A percentile compares a stretch with the other conserved stretches of the same genome.
Evolutionary conservation across 2,888 invertebrate genomes (phyloP).

Genomic region (Acrobasis repandana): DNA sequence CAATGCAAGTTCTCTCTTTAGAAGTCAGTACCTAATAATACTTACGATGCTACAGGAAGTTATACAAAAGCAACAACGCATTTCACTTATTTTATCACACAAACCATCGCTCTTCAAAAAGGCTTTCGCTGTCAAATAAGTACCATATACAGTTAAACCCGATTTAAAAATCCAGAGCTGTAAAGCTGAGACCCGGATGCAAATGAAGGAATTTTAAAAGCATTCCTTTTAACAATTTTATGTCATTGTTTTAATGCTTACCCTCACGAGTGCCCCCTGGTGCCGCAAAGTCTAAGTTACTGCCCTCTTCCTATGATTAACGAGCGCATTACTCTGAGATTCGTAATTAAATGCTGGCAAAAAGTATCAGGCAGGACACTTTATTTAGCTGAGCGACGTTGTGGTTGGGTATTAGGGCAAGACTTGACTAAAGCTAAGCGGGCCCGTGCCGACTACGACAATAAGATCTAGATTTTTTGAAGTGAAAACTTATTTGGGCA

Average conservation of each 20-base stretch:
- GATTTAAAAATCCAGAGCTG: background rate
- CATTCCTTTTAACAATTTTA: constrained; percentile 21
- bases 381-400: constrained; percentile 44
- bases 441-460: background rate
- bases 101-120: background rate
- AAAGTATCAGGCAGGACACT: constrained; percentile 53
- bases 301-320: constrained; percentile 47
- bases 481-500: too few relatives aligned
- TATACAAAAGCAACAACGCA: too few relatives aligned
- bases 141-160: constrained; percentile 5
- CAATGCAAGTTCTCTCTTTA: too few relatives aligned
- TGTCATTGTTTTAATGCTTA: constrained; percentile 20
- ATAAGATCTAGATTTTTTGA: too few relatives aligned
- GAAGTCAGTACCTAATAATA: too few relatives aligned
- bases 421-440: background rate
- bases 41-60: too few relatives aligned
- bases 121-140: background rate
- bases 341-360: constrained; percentile 54
- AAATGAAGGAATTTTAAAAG: constrained; percentile 9
- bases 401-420: constrained; percentile 31
- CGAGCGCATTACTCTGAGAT: constrained; percentile 50
- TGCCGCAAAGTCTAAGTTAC: constrained; percentile 28
- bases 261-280: constrained; percentile 9
- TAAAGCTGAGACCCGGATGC: constrained; percentile 12
- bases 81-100: background rate